Evolutionary conservation across 2,888 invertebrate species (phyloP).

Genomic region (Tolmerus cingulatus): DNA sequence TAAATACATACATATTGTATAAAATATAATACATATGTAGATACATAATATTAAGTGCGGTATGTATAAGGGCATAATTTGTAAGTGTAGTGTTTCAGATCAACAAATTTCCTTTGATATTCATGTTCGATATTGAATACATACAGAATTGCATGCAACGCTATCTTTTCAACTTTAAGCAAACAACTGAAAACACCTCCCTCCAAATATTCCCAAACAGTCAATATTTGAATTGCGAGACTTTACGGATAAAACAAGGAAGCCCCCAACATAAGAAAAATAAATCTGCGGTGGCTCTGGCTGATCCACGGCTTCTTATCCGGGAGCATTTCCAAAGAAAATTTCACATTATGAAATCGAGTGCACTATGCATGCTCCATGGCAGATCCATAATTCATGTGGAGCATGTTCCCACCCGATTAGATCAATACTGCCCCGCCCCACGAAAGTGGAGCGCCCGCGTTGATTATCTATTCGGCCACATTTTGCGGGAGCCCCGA

Average conservation of each 20-base stretch:
- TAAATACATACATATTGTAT: too few relatives aligned
- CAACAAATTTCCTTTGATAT: neutral
- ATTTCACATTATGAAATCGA: neutral
- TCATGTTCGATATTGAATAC: neutral
- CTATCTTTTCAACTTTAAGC: neutral
- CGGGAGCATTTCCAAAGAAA: neutral
- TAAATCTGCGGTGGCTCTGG: neutral
- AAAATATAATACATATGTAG: too few relatives aligned
- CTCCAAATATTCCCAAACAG: neutral
- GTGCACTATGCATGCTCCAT: neutral
- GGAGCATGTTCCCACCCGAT: neutral
- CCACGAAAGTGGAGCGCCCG: neutral
- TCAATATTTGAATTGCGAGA: neutral
- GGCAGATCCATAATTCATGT: neutral
- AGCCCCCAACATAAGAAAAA: neutral
- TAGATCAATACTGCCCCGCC: neutral
- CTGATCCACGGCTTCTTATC: neutral
- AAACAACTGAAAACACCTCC: neutral
- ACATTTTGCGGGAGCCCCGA: neutral
- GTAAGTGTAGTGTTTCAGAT: neutral
- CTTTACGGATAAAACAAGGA: neutral
- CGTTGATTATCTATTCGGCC: neutral
- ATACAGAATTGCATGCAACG: neutral
- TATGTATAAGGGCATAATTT: too few relatives aligned
- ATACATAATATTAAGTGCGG: too few relatives aligned